Evolutionary conservation across 2,797 vertebrate genomes (phyloP).

Genomic region (Sciurus carolinensis): DNA sequence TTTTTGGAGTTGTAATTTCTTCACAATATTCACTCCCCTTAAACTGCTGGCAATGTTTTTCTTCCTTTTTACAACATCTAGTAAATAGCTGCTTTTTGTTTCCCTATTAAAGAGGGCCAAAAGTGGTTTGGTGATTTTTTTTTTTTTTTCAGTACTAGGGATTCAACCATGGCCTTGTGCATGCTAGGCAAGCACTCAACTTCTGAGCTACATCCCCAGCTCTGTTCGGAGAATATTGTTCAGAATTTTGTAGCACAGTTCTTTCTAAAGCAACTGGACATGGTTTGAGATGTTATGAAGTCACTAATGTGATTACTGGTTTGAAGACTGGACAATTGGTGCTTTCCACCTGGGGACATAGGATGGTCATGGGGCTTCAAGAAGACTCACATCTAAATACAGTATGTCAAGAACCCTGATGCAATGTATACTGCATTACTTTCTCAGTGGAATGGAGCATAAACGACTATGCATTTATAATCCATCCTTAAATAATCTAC

Average conservation of each 20-base stretch:
- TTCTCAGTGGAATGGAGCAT: background rate
- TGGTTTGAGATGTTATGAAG: background rate
- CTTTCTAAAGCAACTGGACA: background rate
- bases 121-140: background rate
- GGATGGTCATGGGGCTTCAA: background rate
- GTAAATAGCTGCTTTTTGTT: background rate
- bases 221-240: background rate
- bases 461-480: background rate
- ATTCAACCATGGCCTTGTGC: background rate
- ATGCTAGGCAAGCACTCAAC: background rate
- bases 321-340: background rate
- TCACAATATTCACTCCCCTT: background rate
- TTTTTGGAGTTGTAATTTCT: background rate
- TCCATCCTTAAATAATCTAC: background rate
- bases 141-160: background rate
- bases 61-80: conserved; percentile 4
- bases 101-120: background rate
- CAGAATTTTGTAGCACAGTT: background rate
- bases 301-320: background rate
- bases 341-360: background rate
- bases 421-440: fast-evolving
- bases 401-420: background rate
- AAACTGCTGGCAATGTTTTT: background rate
- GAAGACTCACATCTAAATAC: background rate
- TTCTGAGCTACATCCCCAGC: background rate